A percentile compares a stretch with the other conserved stretches of the same genome.
Conservation (phyloP, 2,113 vertebrate genomes). For the Macrotus californicus region DNA sequence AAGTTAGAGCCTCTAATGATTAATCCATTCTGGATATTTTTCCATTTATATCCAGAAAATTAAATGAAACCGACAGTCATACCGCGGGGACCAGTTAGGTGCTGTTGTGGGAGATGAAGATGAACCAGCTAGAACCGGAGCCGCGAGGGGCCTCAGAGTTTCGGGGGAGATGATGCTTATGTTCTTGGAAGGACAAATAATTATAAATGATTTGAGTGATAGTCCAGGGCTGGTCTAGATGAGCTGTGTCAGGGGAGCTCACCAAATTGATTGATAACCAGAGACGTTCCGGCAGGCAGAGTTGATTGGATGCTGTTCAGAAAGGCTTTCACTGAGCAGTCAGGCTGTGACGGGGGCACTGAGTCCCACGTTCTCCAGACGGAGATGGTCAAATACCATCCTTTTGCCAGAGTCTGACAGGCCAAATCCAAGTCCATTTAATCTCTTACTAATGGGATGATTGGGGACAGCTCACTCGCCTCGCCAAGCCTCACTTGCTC, state of each 20-base stretch:
- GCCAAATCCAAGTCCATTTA: background rate
- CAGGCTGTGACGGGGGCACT: background rate
- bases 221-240: background rate
- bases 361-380: background rate
- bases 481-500: background rate
- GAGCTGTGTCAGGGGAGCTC: background rate
- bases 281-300: background rate
- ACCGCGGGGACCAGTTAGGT: background rate
- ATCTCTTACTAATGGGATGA: background rate
- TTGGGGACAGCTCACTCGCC: background rate
- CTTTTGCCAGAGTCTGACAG: background rate
- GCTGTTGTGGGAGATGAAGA: background rate
- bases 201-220: slow-evolving; percentile 23
- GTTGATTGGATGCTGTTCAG: background rate
- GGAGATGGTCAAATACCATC: background rate
- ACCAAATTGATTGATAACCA: background rate
- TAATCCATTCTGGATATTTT: slow-evolving; percentile 16
- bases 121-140: background rate
- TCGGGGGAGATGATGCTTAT: background rate
- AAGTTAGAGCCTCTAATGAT: background rate
- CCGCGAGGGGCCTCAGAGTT: background rate
- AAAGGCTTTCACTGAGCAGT: background rate
- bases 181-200: background rate
- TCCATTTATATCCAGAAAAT: slow-evolving; percentile 42
- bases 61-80: slow-evolving; percentile 26